phyloP scores from a whole-genome alignment of 2,797 vertebrate species.

The Pseudotriccus pelzelni region DNA sequence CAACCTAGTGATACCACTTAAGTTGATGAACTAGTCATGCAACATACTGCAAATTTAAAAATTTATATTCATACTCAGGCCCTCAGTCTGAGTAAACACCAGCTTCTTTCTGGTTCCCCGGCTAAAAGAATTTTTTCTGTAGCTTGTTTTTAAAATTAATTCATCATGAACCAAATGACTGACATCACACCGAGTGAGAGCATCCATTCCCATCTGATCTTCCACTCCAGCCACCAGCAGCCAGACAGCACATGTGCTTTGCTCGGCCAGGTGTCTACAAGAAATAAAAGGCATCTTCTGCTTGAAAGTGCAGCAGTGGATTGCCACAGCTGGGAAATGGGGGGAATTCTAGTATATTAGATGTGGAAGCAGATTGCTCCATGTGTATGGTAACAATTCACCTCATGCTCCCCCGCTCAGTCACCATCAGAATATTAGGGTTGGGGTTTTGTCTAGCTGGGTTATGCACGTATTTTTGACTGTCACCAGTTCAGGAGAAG shows the following conservation, averaged over 20 bases:
- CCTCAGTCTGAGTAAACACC: constrained; percentile 12
- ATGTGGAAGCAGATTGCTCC: background rate
- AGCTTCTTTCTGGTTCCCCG: background rate
- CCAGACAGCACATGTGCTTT: rapidly evolving
- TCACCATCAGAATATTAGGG: background rate
- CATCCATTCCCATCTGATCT: background rate
- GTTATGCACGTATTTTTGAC: background rate
- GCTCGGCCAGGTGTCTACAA: background rate
- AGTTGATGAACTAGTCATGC: background rate
- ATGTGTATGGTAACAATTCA: background rate
- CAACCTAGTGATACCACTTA: background rate
- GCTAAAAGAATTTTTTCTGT: background rate
- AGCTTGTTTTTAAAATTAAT: constrained; percentile 13
- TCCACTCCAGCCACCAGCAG: background rate
- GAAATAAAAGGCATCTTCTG: background rate
- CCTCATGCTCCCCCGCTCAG: background rate
- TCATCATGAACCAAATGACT: background rate
- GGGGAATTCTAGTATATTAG: background rate
- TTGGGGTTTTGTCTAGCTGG: background rate
- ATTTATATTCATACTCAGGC: background rate
- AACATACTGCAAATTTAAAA: background rate
- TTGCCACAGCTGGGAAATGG: background rate
- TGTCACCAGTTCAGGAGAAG: background rate
- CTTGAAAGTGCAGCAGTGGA: background rate
- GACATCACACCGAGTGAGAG: background rate